Conservation (phyloP, 2,888 invertebrate species). For the Cancer borealis region DNA sequence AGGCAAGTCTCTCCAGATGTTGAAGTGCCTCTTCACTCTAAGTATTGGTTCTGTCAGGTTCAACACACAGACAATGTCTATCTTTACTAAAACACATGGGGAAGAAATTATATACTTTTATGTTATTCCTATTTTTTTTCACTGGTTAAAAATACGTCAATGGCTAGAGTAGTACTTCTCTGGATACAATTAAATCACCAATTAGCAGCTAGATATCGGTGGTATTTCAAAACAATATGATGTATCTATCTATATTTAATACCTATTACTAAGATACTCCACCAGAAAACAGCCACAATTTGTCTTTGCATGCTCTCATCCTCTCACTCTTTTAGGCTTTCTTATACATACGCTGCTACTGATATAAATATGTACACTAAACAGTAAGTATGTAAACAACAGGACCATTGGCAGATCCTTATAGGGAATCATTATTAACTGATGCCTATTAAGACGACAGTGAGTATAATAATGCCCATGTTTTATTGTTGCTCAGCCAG, state of each 20-base stretch:
- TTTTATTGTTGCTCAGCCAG: neutral
- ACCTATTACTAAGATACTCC: no score
- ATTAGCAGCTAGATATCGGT: neutral
- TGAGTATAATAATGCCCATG: neutral
- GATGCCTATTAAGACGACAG: neutral
- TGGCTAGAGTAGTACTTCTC: neutral
- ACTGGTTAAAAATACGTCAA: neutral
- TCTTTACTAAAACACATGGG: neutral
- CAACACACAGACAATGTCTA: neutral
- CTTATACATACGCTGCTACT: no score
- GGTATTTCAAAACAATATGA: neutral
- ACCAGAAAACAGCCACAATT: no score
- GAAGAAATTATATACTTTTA: neutral
- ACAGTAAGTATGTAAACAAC: no score
- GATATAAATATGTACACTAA: no score
- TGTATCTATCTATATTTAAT: no score
- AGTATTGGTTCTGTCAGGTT: neutral
- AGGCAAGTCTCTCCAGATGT: slow-evolving; percentile 6
- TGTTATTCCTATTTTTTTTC: neutral
- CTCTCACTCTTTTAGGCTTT: no score
- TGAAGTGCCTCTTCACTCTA: neutral
- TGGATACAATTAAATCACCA: neutral
- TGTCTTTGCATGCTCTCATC: no score
- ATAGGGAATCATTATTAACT: neutral
- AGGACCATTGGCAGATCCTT: neutral